Evolutionary conservation across 1,140 invertebrate genomes (phyloP).

Genomic region (Manduca sexta): DNA sequence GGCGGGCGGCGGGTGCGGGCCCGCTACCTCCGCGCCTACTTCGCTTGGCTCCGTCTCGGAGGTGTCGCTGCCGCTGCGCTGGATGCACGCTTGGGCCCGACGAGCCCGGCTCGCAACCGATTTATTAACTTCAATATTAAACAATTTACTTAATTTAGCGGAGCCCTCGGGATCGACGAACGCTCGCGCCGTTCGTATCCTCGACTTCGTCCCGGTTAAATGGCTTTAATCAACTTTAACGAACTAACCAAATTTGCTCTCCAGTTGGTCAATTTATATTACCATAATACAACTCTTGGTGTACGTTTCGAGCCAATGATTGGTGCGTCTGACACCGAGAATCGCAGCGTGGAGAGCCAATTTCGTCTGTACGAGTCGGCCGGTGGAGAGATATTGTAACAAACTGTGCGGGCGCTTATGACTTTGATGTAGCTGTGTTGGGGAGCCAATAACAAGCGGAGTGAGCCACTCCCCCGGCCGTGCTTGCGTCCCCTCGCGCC

Average conservation of each 20-base stretch:
- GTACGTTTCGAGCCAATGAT: constrained; percentile 48
- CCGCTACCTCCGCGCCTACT: constrained; percentile 60
- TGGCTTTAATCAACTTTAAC: constrained; percentile 75
- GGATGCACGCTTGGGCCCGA: constrained; percentile 22
- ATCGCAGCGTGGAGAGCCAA: constrained; percentile 26
- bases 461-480: constrained; percentile 40
- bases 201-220: constrained; percentile 69
- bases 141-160: constrained; percentile 71
- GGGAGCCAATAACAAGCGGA: constrained; percentile 39
- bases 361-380: constrained; percentile 36
- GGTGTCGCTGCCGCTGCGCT: constrained; percentile 29
- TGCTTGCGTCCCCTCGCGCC: constrained; percentile 18
- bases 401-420: constrained; percentile 42
- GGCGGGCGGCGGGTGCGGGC: constrained; percentile 56
- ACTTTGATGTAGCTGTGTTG: constrained; percentile 15
- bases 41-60: constrained; percentile 64
- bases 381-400: constrained; percentile 40
- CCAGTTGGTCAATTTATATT: constrained; percentile 75
- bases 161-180: constrained; percentile 55
- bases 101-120: constrained; percentile 39
- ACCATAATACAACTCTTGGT: constrained; percentile 60
- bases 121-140: constrained; percentile 67
- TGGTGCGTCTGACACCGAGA: constrained; percentile 24
- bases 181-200: constrained; percentile 64
- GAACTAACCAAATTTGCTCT: constrained; percentile 73